These are phyloP conservation scores for Ophion ellenae DNA, from an alignment of 2,888 invertebrate species.

Conservation along the genomic window DNA sequence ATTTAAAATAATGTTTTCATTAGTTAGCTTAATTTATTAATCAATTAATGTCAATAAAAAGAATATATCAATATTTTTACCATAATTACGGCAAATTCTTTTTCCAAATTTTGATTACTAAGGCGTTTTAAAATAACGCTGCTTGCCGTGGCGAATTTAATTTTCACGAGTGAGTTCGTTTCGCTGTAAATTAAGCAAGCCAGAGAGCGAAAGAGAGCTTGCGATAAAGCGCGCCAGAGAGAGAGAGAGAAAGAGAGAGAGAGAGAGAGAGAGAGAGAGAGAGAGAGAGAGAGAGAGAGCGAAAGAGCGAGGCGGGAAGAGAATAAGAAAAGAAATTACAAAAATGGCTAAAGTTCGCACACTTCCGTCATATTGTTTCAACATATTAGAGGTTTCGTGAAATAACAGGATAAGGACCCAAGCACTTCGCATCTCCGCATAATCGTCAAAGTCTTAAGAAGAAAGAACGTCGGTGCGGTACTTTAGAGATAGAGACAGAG, in stretches of 20 bases:
- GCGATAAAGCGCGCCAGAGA: background rate
- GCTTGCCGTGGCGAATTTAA: background rate
- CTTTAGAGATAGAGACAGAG: background rate
- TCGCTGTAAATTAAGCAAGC: background rate
- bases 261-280: background rate
- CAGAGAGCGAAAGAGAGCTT: background rate
- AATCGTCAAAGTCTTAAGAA: constrained; percentile 47
- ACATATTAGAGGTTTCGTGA: constrained; percentile 57
- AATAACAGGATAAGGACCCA: constrained; percentile 46
- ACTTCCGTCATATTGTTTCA: constrained; percentile 50
- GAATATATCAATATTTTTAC: no score
- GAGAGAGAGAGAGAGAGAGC: background rate
- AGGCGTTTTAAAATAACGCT: no score
- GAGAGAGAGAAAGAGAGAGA: background rate
- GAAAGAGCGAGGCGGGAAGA: background rate
- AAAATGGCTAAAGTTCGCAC: constrained; percentile 34
- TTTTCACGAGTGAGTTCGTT: background rate
- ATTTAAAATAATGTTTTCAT: no score
- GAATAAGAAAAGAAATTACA: background rate
- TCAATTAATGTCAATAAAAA: no score
- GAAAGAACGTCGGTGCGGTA: constrained; percentile 5
- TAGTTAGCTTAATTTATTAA: no score
- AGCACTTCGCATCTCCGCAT: constrained; percentile 19
- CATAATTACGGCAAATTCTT: no score
- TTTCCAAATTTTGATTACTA: no score